Evolutionary conservation across 1,140 invertebrate genomes (phyloP), one percentile per base, ranked within the genome.

Genomic region (Saccostrea cuccullata): DNA sequence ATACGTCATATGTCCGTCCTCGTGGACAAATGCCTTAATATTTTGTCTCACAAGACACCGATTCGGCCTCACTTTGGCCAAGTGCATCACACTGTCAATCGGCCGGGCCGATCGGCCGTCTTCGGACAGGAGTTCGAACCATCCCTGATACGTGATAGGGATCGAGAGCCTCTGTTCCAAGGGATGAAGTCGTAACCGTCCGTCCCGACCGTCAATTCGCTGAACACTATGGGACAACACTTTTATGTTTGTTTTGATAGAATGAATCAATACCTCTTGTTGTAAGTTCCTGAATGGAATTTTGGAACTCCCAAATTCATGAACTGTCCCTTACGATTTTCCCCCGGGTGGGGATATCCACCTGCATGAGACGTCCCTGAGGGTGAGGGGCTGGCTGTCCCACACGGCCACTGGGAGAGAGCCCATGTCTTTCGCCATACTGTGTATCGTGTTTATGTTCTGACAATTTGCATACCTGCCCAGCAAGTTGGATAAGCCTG

Each of bases 251-350:
- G 97, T 97, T 82, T 98, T 98, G 2, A 97, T 97, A 36, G 97
- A 97, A 77, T 98, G 96, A 30, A 99, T 96, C 17, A 98, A 95
- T 8, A 98, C 97, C 3, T 97, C 98, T 90, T 97, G 97, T 92
- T 98, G 92, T 73, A 92, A 87, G 86, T 90, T 92, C 82, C 91
- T 90, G 23, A 93, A 86, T 20, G 92, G 97, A 67, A 98, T 95
- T 0, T 97, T 97, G 9, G 98, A 97, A 98, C 97, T 6, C 98
- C 98, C 17, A 98, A 96, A 40, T 97, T 97, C 86, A 97, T 97
- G 95, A 98, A 98, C 93, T 98, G 98, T 86, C 98, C 98, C 95
- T 98, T 98, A 97, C 97, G 90, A 99, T 97, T 95, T 98, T 98
- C 87, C 97, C 97, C 89, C 98, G 97, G 90, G 96, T 97, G 12